Conservation (phyloP, 2,797 vertebrate species). For the Ctenopoma kingsleyae region DNA sequence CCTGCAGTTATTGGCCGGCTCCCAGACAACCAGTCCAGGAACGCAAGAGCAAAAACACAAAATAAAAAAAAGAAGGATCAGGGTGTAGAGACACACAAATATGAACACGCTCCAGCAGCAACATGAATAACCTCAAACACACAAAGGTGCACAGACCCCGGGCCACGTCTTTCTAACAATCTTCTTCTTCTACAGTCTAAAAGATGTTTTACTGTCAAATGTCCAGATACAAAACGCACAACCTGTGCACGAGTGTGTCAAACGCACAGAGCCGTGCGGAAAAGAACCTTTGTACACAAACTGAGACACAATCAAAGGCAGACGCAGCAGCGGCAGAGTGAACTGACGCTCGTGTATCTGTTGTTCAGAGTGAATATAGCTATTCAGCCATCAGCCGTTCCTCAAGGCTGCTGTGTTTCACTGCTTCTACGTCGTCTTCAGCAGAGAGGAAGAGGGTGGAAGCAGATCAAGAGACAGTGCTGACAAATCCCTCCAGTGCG, state of each 20-base stretch:
- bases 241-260: not conserved
- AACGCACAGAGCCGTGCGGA: no score
- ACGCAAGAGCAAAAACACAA: slow-evolving; percentile 8
- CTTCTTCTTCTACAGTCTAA: not conserved
- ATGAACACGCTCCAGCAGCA: not conserved
- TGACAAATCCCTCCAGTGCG: not conserved
- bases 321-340: not conserved
- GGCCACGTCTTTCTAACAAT: not conserved
- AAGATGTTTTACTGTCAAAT: slow-evolving; percentile 1
- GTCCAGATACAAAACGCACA: not conserved
- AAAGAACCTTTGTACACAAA: not conserved
- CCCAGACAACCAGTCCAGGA: slow-evolving; percentile 28
- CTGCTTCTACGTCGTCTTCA: no score
- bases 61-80: not conserved
- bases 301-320: not conserved
- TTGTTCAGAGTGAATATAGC: no score
- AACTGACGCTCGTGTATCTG: not conserved
- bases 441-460: not conserved
- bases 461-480: no score
- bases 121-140: slow-evolving; percentile 1
- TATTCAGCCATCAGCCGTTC: no score
- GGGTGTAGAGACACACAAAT: slow-evolving; percentile 16
- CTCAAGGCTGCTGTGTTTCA: no score
- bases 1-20: slow-evolving; percentile 37
- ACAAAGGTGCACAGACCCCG: not conserved